Base-by-base conservation (phyloP, 2,888 invertebrate species). In the Volucella inflata region DNA sequence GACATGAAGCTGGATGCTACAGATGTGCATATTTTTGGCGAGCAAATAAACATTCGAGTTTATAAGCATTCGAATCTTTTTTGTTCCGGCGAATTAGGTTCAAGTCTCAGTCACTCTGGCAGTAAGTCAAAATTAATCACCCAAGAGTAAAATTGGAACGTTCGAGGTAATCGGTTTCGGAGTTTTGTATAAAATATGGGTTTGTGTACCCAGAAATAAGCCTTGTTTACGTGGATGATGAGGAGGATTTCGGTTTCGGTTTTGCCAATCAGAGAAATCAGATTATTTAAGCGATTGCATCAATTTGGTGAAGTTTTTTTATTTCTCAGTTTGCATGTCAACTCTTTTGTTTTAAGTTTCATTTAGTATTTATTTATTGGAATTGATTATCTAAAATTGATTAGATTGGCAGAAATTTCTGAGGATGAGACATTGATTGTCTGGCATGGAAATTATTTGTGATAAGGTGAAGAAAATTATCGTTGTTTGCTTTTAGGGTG, bases 61-160 rank as follows among this genome's bases (percentile, higher is more conserved):
- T 79, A 74, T 77, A 53, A 44, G 70, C 50, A 64, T 57, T 70
- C 51, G 21, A 16, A 30, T 51, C n/a, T 42, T 67, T 57, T 62
- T 21, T 80, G 80, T 85, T 81, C 81, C 76, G 85, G 75, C 67
- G 76, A 85, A 71, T 62, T 76, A 81, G 76, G 67, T 55, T 70
- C 85, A 62, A 40, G 71, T 51, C 71, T 38, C 21, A 44, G 71
- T 51, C 71, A 38, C 21, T 44, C 53, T 21, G 11, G 81, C 85
- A 55, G 80, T 85, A 76, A 81, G 70, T 85, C 85, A 76, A 75
- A 76, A 81, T 85, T 81, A 85, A 81, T 85, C 85, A 85, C 80
- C 67, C 17, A 72, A 71, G 76, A 85, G 76, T 68, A 75, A 70
- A 79, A 74, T 79, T 75, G 74, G 78, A 83, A 74, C 83, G 74